Evolutionary conservation across 2,888 invertebrate genomes (phyloP), one percentile per base, ranked within the genome.

Genomic region (Malthinus seriepunctatus): DNA sequence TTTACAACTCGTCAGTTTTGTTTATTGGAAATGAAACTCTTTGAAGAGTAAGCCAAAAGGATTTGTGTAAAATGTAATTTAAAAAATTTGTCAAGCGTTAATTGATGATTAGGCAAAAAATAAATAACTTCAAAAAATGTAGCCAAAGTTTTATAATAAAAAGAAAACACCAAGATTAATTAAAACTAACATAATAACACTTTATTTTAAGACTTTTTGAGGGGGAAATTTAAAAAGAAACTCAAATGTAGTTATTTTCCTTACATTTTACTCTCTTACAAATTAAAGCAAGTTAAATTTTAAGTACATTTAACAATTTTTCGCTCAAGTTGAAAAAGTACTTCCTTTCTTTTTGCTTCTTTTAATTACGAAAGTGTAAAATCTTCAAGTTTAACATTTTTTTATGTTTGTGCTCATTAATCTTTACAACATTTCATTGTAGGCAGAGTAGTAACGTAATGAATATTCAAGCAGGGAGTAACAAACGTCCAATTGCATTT

Each of bases 201-300:
- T 51, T 56, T 51, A 51, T 56, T 42, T 23, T 23, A 23, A 23
- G 23, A 23, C 23, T 23, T 23, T 23, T 23, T 23, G 5, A 23
- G 23, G 23, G 23, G 23, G 5, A 5, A 23, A 2, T 23, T 23
- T 23, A 3, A 23, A 23, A 23, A 23, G 23, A 23, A 23, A 23
- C 2, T 23, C 9, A 51, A 58, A 57, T 54, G 56, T 51, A 62
- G 60, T 64, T 65, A 62, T 63, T 66, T 64, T 63, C 55, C 23
- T 23, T 5, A 23, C 23, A 23, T 23, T 23, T 23, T 23, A 23
- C 3, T 23, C 23, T 54, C 23, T 51, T 53, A 32, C 63, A 63
- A 66, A 66, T 66, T 66, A 66, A 66, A 66, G 3, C 60, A 63
- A 63, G 63, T 66, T 64, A 63, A 66, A 66, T 63, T 64, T 60